These are phyloP conservation scores for Eutolmus rufibarbis DNA, from an alignment of 2,888 invertebrate genomes.

Conservation along the genomic window DNA sequence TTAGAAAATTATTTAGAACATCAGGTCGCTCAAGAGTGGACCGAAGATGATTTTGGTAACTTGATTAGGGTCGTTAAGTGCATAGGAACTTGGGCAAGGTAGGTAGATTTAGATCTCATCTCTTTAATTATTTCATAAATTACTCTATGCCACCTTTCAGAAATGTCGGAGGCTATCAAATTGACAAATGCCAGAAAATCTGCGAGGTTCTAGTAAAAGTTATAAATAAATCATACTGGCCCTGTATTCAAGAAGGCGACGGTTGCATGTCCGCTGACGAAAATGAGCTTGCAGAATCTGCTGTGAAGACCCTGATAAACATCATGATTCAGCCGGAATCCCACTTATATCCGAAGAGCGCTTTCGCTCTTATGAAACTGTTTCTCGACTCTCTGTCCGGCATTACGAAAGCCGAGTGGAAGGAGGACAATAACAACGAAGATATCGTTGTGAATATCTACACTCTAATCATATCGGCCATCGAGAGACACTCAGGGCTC, in stretches of 20 bases:
- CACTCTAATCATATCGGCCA: conserved; percentile 73
- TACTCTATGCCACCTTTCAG: conserved; percentile 48
- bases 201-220: conserved; percentile 61
- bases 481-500: conserved; percentile 73
- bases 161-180: conserved; percentile 60
- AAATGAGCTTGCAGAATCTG: conserved; percentile 68
- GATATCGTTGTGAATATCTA: conserved; percentile 75
- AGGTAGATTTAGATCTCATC: conserved; percentile 51
- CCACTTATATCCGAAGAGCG: conserved; percentile 67
- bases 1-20: conserved; percentile 57
- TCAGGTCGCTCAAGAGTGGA: conserved; percentile 57
- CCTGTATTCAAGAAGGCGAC: conserved; percentile 60
- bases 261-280: conserved; percentile 66
- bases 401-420: conserved; percentile 65
- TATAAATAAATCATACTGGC: conserved; percentile 63
- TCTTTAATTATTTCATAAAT: background rate
- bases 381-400: conserved; percentile 67
- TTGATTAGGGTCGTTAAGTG: conserved; percentile 67
- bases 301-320: conserved; percentile 69
- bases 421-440: conserved; percentile 62
- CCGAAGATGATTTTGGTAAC: conserved; percentile 64
- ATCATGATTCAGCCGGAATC: conserved; percentile 68
- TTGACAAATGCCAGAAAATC: conserved; percentile 59
- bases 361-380: conserved; percentile 68
- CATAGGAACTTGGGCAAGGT: conserved; percentile 71